These are phyloP conservation scores for Limulus polyphemus DNA, from an alignment of 2,888 invertebrate genomes.

Conservation along the genomic window DNA sequence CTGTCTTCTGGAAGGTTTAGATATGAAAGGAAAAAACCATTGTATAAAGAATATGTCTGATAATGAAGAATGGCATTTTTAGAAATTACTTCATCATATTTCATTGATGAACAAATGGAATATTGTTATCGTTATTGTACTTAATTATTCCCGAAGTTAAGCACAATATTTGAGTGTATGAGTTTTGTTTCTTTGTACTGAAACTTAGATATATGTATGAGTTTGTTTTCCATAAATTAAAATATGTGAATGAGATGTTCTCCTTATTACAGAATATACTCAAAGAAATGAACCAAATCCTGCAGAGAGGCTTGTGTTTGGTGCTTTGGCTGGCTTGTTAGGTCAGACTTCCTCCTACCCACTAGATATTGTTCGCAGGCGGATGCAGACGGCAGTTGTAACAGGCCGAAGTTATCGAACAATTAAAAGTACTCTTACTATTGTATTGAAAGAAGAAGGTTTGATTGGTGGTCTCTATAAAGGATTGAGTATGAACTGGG, in stretches of 20 bases:
- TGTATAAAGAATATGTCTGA: too few species aligned
- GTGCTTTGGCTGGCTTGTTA: conserved; percentile 79
- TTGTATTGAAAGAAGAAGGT: conserved; percentile 55
- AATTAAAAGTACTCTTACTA: conserved; percentile 47
- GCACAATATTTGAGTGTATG: too few species aligned
- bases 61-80: too few species aligned
- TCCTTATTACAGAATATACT: conserved; percentile 5
- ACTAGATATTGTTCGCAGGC: conserved; percentile 72
- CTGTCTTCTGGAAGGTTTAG: too few species aligned
- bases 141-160: too few species aligned
- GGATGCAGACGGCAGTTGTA: conserved; percentile 53
- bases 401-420: conserved; percentile 48
- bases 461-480: conserved; percentile 82
- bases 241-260: background rate
- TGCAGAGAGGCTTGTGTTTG: conserved; percentile 59
- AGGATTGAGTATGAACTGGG: conserved; percentile 99
- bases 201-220: background rate
- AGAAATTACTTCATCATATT: too few species aligned
- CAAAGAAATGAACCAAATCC: conserved; percentile 42
- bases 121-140: too few species aligned
- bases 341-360: conserved; percentile 96
- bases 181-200: background rate
- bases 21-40: too few species aligned
- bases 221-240: background rate
- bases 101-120: too few species aligned